Percentiles rank a stretch among this genome's conserved stretches.
Evolutionary conservation across 92 coral and sea anemone genomes (phyloP).

Genomic region (Muricea muricata): DNA sequence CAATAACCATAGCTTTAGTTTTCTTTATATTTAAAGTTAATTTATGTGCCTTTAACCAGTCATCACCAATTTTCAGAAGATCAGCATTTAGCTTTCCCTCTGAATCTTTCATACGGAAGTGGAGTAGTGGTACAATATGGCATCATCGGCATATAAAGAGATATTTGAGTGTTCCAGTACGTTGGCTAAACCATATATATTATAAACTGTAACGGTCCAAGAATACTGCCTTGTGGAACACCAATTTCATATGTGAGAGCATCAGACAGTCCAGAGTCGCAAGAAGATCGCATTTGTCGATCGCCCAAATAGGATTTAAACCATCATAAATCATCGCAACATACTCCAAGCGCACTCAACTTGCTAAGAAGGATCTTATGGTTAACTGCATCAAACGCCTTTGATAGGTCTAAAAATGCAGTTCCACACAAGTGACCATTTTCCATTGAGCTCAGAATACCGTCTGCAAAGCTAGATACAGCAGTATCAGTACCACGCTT

Average conservation of each 20-base stretch:
- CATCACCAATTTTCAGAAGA: constrained; percentile 31
- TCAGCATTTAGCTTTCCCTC: constrained; percentile 51
- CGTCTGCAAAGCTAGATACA: too few relatives aligned
- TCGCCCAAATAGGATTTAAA: constrained; percentile 48
- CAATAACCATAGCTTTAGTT: constrained; percentile 50
- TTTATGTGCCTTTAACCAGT: constrained; percentile 56
- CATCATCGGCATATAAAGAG: constrained; percentile 48
- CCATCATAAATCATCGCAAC: constrained; percentile 22
- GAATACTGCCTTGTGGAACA: constrained; percentile 40
- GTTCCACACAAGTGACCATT: too few relatives aligned
- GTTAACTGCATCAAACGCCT: too few relatives aligned
- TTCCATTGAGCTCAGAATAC: too few relatives aligned
- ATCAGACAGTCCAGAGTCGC: constrained; percentile 39
- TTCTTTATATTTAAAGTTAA: constrained; percentile 45
- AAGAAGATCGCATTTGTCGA: constrained; percentile 33
- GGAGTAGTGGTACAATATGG: constrained; percentile 49
- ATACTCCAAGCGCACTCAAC: too few relatives aligned
- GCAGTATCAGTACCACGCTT: too few relatives aligned
- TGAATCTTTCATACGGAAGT: constrained; percentile 31
- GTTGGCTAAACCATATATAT: constrained; percentile 44
- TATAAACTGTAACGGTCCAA: constrained; percentile 44
- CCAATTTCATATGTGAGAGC: constrained; percentile 31
- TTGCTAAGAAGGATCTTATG: too few relatives aligned
- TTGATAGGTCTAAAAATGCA: too few relatives aligned
- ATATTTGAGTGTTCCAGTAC: constrained; percentile 23